Conservation (phyloP, 2,888 invertebrate species). For the Acanthosepion lycidas region DNA sequence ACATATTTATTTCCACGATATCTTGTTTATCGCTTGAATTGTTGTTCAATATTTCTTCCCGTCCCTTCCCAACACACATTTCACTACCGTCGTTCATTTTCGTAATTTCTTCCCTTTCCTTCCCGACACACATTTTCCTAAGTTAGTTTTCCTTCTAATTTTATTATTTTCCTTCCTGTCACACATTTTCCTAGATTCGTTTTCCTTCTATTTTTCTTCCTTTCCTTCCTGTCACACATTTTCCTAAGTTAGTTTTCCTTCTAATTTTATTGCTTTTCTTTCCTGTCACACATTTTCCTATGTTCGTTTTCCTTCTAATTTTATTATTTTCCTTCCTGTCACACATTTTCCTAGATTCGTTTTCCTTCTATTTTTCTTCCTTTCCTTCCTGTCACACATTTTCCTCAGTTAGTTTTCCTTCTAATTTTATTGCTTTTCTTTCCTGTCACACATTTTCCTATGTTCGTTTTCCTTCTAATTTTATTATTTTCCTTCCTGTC, state of each 20-base stretch:
- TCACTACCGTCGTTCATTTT: no score
- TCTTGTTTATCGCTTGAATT: background rate
- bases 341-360: background rate
- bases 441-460: no score
- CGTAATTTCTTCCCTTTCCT: no score
- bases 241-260: background rate
- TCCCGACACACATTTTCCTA: background rate
- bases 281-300: no score
- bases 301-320: background rate
- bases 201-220: background rate
- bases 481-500: no score
- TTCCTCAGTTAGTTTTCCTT: background rate
- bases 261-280: no score
- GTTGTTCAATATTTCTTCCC: background rate
- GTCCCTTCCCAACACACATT: no score
- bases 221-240: background rate
- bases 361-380: no score
- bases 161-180: no score
- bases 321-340: background rate
- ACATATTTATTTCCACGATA: conserved; percentile 33
- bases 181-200: no score
- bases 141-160: background rate
- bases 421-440: background rate
- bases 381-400: background rate
- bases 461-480: no score